Base-by-base conservation (phyloP, 1,140 invertebrate species). In the Conopomorpha cramerella region DNA sequence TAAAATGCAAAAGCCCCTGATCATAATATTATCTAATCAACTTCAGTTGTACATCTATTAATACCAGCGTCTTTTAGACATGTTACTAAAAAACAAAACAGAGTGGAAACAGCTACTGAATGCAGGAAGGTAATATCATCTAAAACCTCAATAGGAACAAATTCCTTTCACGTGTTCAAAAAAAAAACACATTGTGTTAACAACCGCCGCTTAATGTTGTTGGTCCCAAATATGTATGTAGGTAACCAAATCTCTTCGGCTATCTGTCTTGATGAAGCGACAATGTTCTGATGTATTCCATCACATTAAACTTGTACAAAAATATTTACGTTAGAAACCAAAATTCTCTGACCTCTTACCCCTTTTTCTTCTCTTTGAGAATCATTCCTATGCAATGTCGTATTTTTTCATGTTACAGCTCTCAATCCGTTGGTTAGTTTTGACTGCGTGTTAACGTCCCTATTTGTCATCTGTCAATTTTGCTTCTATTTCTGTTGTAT, bases 391-490 rank as follows among this genome's bases (percentile, higher is more conserved):
- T 38, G 14, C 8, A 17, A 27, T 19, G 30, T 7, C 17, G 30
- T 46, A 33, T 26, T 49, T 37, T 38, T 42, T 42, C 41, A 27
- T 39, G 34, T 30, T 36, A 33, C 23, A 32, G 56, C 7, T 60
- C 60, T 43, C 11, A 16, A 31, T 44, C 41, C 23, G 31, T 11
- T 61, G 54, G 68, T 40, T 36, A 34, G 12, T 16, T 44, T 18
- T n/a, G n/a, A n/a, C n/a, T n/a, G n/a, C n/a, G 60, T 68, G 62
- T 60, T 67, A 74, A 67, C 59, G 51, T 46, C 58, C 66, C 52
- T 67, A 74, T 74, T 74, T 74, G 70, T 74, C 70, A 74, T 74
- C 66, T 70, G 70, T 74, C 70, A 74, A 71, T 71, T 74, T 65
- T 51, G 55, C 64, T 60, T 71, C 60, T 74, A 74, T 74, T 74